These are phyloP conservation scores for Macrophya alboannulata DNA, from an alignment of 2,888 invertebrate species.

Conservation along the genomic window DNA sequence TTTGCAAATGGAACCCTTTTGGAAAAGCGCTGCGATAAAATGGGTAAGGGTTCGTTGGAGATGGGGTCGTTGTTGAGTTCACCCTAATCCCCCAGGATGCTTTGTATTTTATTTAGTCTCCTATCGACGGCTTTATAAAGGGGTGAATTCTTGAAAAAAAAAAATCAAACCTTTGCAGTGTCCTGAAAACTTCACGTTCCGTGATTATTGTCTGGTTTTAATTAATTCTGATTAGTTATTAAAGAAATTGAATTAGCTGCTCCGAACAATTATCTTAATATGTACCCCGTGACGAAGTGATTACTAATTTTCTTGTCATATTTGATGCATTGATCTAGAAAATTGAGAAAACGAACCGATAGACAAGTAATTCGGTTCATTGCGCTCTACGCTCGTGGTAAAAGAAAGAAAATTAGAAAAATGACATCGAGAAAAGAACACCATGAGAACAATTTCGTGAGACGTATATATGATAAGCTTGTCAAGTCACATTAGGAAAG, in stretches of 20 bases:
- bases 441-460: not conserved
- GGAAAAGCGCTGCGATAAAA: slow-evolving; percentile 31
- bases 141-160: slow-evolving; percentile 24
- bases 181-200: slow-evolving; percentile 12
- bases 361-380: not conserved
- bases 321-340: not conserved
- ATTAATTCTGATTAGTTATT: slow-evolving; percentile 16
- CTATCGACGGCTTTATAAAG: slow-evolving; percentile 42
- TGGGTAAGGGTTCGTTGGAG: not conserved
- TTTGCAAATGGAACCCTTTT: slow-evolving; percentile 43
- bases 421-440: not conserved
- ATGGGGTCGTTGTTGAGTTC: slow-evolving; percentile 43
- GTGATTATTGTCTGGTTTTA: not conserved
- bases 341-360: not conserved
- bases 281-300: not conserved
- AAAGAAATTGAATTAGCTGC: not conserved
- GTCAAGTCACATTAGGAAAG: not conserved
- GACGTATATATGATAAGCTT: not conserved
- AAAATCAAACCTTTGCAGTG: not conserved
- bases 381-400: not conserved
- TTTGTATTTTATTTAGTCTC: slow-evolving; percentile 44
- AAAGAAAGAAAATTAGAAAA: not conserved
- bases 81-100: slow-evolving; percentile 47
- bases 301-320: not conserved
- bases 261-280: not conserved